phyloP scores from a whole-genome alignment of 2,797 vertebrate genomes.

The Notoglanidium macrostoma region DNA sequence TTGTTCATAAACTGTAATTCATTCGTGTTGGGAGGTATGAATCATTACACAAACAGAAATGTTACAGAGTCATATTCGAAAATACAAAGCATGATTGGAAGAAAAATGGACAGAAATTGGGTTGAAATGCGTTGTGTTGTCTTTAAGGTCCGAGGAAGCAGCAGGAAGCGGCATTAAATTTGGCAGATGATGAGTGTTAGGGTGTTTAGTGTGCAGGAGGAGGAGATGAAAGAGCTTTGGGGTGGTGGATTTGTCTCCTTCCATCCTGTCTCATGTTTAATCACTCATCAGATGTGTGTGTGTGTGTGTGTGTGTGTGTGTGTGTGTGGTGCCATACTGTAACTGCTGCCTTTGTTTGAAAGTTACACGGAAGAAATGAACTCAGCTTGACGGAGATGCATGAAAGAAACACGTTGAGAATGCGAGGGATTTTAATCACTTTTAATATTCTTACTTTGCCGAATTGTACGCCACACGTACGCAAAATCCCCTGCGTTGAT shows the following conservation, averaged over 20 bases:
- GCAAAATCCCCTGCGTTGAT: background rate
- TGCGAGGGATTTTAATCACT: background rate
- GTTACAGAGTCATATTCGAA: background rate
- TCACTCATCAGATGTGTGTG: background rate
- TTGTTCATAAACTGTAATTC: background rate
- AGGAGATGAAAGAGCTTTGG: constrained; percentile 35
- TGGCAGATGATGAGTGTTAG: constrained; percentile 13
- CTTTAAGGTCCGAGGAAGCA: constrained; percentile 7
- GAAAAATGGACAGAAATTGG: background rate
- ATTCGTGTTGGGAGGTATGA: background rate
- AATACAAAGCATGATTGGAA: background rate
- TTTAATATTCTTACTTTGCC: background rate
- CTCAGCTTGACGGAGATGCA: background rate
- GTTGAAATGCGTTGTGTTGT: background rate
- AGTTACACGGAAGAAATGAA: constrained; percentile 15
- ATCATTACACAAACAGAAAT: background rate
- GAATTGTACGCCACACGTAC: background rate
- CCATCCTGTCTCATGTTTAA: background rate
- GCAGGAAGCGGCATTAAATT: constrained; percentile 5
- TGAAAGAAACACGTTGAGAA: background rate
- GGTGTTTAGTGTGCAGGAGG: constrained; percentile 23
- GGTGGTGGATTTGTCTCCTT: constrained; percentile 48
- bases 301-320: constrained; percentile 26
- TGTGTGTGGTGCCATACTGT: constrained; percentile 14
- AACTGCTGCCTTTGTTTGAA: background rate